Percentiles rank a stretch among this genome's conserved stretches.
These are phyloP conservation scores for Ametastegia equiseti DNA, from an alignment of 2,888 invertebrate genomes.

Conservation along the genomic window DNA sequence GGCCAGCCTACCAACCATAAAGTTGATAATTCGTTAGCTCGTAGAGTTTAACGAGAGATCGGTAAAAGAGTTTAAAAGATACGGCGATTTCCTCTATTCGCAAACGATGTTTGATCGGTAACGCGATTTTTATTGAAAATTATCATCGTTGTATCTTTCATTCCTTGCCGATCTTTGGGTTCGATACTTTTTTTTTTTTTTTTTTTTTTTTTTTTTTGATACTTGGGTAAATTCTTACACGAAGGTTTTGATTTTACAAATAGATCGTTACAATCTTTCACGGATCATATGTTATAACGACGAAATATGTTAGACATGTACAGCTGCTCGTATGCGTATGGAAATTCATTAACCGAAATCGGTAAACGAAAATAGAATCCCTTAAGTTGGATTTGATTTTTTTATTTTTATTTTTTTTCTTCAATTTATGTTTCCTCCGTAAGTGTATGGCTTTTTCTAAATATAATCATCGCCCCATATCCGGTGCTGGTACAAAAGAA, in stretches of 20 bases:
- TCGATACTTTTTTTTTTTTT: too few species aligned
- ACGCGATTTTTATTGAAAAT: not conserved
- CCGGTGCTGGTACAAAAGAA: conserved; percentile 56
- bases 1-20: conserved; percentile 30
- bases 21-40: conserved; percentile 15
- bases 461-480: conserved; percentile 67
- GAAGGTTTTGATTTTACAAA: not conserved
- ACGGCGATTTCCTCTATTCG: not conserved
- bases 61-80: not conserved
- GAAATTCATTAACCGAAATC: conserved; percentile 11
- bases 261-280: not conserved
- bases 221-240: not conserved
- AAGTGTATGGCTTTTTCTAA: conserved; percentile 61
- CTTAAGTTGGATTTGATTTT: not conserved
- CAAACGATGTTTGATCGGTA: not conserved
- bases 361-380: not conserved
- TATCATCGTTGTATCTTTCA: too few species aligned
- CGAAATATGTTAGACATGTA: not conserved
- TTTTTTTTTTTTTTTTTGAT: too few species aligned
- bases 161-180: too few species aligned
- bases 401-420: conserved; percentile 25
- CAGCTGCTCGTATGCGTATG: not conserved
- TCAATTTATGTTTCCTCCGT: conserved; percentile 28
- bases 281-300: not conserved
- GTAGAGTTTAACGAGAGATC: conserved; percentile 15